Percentiles rank a stretch among this genome's conserved stretches.
phyloP scores from a whole-genome alignment of 2,113 vertebrate species.

The Tachuris rubrigastra region DNA sequence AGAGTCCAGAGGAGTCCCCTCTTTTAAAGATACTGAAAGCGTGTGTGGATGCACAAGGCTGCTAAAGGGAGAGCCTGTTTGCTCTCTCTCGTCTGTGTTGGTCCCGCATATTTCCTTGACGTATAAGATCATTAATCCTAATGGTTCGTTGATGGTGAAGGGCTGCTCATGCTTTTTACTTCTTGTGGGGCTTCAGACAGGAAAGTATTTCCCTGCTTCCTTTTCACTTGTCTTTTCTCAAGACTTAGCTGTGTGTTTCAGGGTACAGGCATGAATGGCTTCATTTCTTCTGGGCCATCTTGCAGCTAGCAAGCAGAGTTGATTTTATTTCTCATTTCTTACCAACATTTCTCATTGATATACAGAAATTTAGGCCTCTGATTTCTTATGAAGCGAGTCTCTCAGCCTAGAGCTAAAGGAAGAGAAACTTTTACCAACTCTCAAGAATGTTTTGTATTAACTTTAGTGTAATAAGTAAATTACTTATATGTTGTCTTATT shows the following conservation, averaged over 20 bases:
- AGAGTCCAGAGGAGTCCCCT: not conserved
- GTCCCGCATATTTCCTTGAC: not conserved
- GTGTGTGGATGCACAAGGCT: not conserved
- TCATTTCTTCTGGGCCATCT: not conserved
- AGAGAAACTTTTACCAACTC: not conserved
- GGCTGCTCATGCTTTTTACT: not conserved
- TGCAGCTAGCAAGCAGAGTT: not conserved
- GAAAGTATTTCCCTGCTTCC: not conserved
- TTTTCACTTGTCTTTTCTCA: not conserved
- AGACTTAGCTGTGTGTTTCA: not conserved
- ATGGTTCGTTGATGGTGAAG: not conserved
- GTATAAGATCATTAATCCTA: too few species aligned
- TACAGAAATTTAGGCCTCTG: not conserved
- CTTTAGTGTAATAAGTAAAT: not conserved
- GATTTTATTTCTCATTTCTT: not conserved
- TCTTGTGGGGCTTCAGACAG: not conserved
- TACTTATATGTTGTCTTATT: not conserved
- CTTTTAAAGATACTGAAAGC: not conserved
- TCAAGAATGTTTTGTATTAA: not conserved
- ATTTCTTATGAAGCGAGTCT: not conserved
- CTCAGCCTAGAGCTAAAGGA: not conserved
- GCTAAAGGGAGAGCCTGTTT: not conserved
- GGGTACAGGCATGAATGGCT: not conserved
- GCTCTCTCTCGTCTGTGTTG: not conserved
- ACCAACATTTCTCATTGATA: not conserved